phyloP scores from a whole-genome alignment of 2,888 invertebrate species.

The Tanytarsus gracilentus region DNA sequence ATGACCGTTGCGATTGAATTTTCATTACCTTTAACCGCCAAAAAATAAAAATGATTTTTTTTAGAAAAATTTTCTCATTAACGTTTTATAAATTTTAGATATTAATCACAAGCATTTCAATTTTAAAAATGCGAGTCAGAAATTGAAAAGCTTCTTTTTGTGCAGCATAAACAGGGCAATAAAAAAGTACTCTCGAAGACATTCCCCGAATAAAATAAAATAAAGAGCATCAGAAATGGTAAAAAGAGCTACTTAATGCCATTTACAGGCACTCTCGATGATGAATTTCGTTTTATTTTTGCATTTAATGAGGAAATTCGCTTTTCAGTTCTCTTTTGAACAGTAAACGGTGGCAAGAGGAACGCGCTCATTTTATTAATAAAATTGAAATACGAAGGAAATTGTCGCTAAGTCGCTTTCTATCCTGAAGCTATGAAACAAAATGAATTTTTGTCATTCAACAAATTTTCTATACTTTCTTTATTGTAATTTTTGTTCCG shows the following conservation, averaged over 20 bases:
- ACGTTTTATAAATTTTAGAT: neutral
- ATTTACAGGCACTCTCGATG: conserved; percentile 16
- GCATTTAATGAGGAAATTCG: neutral
- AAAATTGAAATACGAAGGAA: neutral
- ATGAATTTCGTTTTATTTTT: conserved; percentile 17
- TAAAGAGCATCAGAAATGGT: neutral
- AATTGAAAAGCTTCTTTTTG: neutral
- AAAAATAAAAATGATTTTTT: too few species aligned
- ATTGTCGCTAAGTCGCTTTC: conserved; percentile 4
- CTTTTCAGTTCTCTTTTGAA: too few species aligned
- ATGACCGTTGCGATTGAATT: too few species aligned
- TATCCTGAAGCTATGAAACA: conserved; percentile 4
- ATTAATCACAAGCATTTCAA: neutral
- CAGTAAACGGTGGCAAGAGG: neutral
- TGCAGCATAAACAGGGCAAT: neutral
- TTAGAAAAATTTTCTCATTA: neutral
- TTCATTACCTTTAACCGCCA: too few species aligned
- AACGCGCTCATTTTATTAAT: neutral
- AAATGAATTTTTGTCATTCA: too few species aligned
- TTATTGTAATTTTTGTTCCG: too few species aligned
- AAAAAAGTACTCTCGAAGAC: neutral
- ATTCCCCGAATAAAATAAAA: neutral
- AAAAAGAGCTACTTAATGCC: neutral
- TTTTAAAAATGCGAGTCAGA: neutral
- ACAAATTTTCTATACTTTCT: too few species aligned